Conservation (phyloP, 2,797 vertebrate genomes). For the Gymnocypris eckloni region DNA sequence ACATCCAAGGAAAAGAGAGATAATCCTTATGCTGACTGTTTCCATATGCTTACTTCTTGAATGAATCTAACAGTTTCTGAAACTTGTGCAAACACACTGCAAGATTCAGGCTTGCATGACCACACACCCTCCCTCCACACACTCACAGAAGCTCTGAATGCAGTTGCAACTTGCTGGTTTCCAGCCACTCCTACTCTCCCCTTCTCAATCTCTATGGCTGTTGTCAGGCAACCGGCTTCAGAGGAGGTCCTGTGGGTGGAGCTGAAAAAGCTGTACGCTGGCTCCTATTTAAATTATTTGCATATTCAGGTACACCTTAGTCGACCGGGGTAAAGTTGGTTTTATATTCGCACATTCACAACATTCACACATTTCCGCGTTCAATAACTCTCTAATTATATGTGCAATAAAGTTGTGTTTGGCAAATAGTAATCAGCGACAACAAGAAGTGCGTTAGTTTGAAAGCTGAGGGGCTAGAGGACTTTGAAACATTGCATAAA, state of each 20-base stretch:
- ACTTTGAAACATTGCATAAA: background rate
- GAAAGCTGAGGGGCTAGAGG: background rate
- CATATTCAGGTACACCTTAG: conserved; percentile 33
- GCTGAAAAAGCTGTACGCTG: conserved; percentile 18
- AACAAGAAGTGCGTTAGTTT: background rate
- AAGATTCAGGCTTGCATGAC: background rate
- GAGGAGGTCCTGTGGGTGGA: conserved; percentile 38
- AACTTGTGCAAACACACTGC: conserved; percentile 7
- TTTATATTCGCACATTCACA: too few species aligned
- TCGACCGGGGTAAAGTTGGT: too few species aligned
- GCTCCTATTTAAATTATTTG: conserved; percentile 15
- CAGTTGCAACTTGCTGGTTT: conserved; percentile 5
- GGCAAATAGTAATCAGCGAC: too few species aligned
- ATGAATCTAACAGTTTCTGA: background rate
- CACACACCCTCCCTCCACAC: conserved; percentile 10
- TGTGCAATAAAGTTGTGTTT: too few species aligned
- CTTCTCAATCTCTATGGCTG: conserved; percentile 31
- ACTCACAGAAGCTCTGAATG: conserved; percentile 30
- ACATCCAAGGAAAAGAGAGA: background rate
- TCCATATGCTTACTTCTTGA: conserved; percentile 49
- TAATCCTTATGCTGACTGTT: background rate
- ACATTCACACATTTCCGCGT: too few species aligned
- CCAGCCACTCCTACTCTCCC: conserved; percentile 19
- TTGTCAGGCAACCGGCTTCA: conserved; percentile 41
- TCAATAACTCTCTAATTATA: too few species aligned